Conservation (phyloP, 2,797 vertebrate genomes). For the Clarias pachynema region DNA sequence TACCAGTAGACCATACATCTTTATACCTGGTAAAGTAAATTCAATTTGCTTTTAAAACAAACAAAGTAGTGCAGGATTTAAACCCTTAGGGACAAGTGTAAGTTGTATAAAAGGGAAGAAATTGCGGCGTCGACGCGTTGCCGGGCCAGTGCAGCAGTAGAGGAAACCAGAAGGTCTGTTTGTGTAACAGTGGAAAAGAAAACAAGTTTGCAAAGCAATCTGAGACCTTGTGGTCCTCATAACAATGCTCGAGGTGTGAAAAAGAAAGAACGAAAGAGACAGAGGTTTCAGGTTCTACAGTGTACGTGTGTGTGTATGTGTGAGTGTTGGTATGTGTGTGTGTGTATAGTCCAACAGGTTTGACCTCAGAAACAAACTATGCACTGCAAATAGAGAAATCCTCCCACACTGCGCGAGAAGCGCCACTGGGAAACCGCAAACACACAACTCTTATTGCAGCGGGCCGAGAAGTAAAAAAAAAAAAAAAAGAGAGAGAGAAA, state of each 20-base stretch:
- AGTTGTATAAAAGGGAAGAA: too few relatives aligned
- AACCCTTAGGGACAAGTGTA: not conserved
- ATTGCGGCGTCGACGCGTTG: too few relatives aligned
- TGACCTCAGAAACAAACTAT: constrained; percentile 42
- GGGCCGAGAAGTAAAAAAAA: not conserved
- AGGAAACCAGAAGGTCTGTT: not conserved
- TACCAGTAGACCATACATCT: not conserved
- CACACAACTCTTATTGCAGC: constrained; percentile 45
- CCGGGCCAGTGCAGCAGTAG: not conserved
- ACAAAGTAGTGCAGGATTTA: not conserved
- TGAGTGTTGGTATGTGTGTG: not conserved
- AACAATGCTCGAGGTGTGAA: constrained; percentile 20
- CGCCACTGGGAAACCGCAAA: constrained; percentile 45
- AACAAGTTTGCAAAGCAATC: constrained; percentile 31
- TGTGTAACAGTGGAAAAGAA: not conserved
- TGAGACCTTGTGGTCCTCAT: constrained; percentile 22
- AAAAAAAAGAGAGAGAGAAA: not conserved
- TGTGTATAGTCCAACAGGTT: constrained; percentile 55
- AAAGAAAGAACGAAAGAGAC: not conserved
- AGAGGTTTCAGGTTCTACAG: constrained; percentile 2
- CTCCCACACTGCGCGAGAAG: constrained; percentile 27
- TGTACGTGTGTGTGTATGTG: not conserved
- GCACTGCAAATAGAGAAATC: constrained; percentile 29
- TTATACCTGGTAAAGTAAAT: not conserved
- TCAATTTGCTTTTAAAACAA: not conserved